Evolutionary conservation across 1,140 invertebrate species (phyloP).

Genomic region (Tribolium madens): DNA sequence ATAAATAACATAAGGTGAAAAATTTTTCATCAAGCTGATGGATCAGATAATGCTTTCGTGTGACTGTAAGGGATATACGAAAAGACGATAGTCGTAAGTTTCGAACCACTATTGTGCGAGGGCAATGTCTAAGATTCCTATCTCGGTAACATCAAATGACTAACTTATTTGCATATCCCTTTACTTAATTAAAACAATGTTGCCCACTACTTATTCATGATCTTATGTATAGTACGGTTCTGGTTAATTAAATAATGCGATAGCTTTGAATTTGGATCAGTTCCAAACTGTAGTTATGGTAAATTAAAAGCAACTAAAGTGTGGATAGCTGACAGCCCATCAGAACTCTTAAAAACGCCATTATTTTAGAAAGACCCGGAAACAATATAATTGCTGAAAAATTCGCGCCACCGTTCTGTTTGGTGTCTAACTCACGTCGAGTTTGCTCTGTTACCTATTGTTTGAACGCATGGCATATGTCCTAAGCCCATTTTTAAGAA

Average conservation of each 20-base stretch:
- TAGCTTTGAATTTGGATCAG: constrained; percentile 10
- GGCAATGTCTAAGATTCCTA: constrained; percentile 40
- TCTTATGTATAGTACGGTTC: constrained; percentile 31
- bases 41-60: constrained; percentile 27
- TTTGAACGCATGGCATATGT: constrained; percentile 14
- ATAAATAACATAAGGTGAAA: neutral
- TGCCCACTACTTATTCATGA: constrained; percentile 37
- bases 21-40: constrained; percentile 26
- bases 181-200: constrained; percentile 44
- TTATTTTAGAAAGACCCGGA: constrained; percentile 22
- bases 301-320: constrained; percentile 16
- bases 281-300: constrained; percentile 1
- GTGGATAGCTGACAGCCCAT: neutral
- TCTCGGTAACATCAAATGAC: constrained; percentile 45
- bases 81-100: constrained; percentile 40
- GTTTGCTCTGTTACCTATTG: constrained; percentile 13
- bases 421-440: constrained; percentile 15
- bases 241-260: constrained; percentile 36
- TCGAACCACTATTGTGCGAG: constrained; percentile 6
- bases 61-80: neutral
- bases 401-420: constrained; percentile 5
- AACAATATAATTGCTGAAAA: constrained; percentile 29
- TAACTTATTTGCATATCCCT: constrained; percentile 41
- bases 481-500: neutral
- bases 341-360: constrained; percentile 20